Base-by-base conservation (phyloP, 2,888 invertebrate species). In the Drosophila siamana region DNA sequence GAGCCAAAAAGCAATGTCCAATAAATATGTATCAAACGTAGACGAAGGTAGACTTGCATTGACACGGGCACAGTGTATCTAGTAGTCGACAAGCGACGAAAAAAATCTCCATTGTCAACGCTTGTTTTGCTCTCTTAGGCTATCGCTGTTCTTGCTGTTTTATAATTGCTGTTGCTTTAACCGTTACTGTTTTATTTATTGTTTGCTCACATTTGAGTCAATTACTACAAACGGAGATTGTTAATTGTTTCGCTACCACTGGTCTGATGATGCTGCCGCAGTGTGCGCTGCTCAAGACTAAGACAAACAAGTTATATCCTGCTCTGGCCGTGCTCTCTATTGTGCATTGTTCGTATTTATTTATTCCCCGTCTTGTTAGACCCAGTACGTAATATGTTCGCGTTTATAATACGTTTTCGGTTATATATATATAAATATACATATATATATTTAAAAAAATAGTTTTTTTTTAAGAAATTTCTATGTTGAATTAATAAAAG, bases 151-250 rank as follows among this genome's bases (percentile, higher is more conserved):
- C 36, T 16, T 50, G 24, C 15, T 48, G 11, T n/a, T 30, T 30
- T 9, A 30, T 11, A 30, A 30, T 30, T 52, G 36, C 16, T 61
- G 28, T 52, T 52, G 44, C 50, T 46, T 70, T 50, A 63, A 38
- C 80, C 64, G 78, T 85, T 82, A 72, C 83, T 81, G 83, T 78
- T 86, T 84, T 85, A 85, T 77, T 84, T 76, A 81, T 86, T 89
- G 85, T 86, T 84, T 87, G 88, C 86, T 80, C 83, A 84, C 81
- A 88, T 90, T 90, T 90, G 86, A 90, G 90, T 90, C 90, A 90
- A 90, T 90, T 90, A 87, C 85, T 74, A 68, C 81, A 79, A 82
- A 79, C 80, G 79, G 79, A 84, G 89, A 86, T 84, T 88, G 86
- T 90, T 90, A 90, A 90, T 90, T 90, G 88, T 85, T 90, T 88